Base-by-base conservation (phyloP, 2,113 vertebrate genomes). In the Heterotilapia buettikoferi region DNA sequence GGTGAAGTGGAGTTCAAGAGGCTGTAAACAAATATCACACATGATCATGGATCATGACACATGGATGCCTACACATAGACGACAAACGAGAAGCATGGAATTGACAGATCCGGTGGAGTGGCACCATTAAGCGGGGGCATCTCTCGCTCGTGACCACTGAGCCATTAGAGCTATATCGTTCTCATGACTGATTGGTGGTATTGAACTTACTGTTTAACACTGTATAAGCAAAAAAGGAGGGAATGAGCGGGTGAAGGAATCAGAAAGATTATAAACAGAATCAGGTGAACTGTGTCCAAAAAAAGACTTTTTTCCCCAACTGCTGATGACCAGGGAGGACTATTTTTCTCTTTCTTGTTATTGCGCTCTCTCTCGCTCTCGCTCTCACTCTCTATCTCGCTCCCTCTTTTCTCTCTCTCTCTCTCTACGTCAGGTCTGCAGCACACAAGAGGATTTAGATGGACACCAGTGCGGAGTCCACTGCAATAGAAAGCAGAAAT, bases 401-500 rank as follows among this genome's bases (percentile, higher is more conserved):
- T n/a, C 6, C 3, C 10, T 38, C 33, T 19, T 16, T 0, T 31
- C 56, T 38, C 31, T 94, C 18, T 33, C 57, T 45, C 24, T 80
- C 78, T 84, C 45, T 40, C n/a, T 47, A 29, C 4, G 1, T 76
- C 14, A 76, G 43, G 43, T 47, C 73, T 54, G 47, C 2, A 16
- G 56, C 79, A 84, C 43, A 80, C 47, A 59, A 31, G 78, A 90
- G 66, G 84, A 90, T 91, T 90, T 83, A 85, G 83, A 91, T 63
- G 73, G 90, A 90, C 84, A 88, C 68, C 3, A 24, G 85, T 38
- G 68, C 2, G 1, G 71, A 86, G 90, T 92, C 85, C 56, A 11
- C 56, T 53, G 81, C 84, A 88, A 91, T 90, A 19, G 66, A 92
- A 94, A 88, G 43, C 8, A 68, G 79, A 90, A 90, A 95, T 95